Evolutionary conservation across 2,113 vertebrate genomes (phyloP).

Genomic region (Sapayoa aenigma): DNA sequence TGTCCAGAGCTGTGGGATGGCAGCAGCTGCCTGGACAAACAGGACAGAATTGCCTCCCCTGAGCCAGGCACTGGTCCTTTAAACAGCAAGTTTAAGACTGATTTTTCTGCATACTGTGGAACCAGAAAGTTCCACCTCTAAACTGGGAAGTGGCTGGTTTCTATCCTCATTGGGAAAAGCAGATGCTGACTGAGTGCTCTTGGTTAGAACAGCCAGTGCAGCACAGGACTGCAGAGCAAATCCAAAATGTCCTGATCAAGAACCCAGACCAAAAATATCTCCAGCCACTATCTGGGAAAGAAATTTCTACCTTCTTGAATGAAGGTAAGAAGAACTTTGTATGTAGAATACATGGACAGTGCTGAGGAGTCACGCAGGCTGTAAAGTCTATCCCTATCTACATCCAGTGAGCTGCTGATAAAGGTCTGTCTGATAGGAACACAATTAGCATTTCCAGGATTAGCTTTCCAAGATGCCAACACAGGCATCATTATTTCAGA

Average conservation of each 20-base stretch:
- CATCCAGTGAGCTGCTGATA: background rate
- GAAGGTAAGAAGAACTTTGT: background rate
- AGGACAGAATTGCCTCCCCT: background rate
- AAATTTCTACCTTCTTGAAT: background rate
- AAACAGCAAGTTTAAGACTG: background rate
- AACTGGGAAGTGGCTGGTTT: background rate
- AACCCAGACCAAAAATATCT: background rate
- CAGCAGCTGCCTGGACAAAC: background rate
- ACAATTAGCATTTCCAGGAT: background rate
- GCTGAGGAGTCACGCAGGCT: background rate
- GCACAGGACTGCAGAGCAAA: background rate
- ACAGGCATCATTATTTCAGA: background rate
- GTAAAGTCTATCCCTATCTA: background rate
- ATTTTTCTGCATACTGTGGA: background rate
- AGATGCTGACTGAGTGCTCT: background rate
- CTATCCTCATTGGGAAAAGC: fast-evolving
- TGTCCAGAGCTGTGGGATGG: background rate
- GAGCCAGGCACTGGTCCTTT: background rate
- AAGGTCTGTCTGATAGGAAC: background rate
- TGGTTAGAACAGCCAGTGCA: background rate
- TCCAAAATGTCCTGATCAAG: background rate
- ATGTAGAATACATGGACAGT: background rate
- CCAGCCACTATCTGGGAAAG: background rate
- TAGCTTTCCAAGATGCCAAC: fast-evolving
- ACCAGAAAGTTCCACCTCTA: background rate